Conservation (phyloP, 2,888 invertebrate species). For the Nomada fabriciana region DNA sequence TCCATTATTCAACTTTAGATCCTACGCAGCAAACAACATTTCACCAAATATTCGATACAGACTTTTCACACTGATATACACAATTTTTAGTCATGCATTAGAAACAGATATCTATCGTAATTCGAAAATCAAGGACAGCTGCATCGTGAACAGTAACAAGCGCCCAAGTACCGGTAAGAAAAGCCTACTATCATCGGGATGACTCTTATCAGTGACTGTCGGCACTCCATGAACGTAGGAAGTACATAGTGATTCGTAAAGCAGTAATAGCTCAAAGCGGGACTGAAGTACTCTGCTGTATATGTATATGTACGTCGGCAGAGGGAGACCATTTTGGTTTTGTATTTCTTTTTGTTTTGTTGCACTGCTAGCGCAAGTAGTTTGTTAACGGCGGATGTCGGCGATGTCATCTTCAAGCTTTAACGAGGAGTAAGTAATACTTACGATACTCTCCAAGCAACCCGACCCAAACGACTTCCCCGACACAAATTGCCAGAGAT, state of each 20-base stretch:
- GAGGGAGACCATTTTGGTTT: constrained; percentile 53
- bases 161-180: constrained; percentile 25
- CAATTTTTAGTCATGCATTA: too few relatives aligned
- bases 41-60: too few relatives aligned
- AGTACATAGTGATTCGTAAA: constrained; percentile 51
- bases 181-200: constrained; percentile 56
- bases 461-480: constrained; percentile 29
- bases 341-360: constrained; percentile 33
- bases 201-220: constrained; percentile 65
- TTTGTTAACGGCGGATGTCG: constrained; percentile 57
- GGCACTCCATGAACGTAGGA: constrained; percentile 53
- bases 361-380: constrained; percentile 57
- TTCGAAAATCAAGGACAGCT: background rate
- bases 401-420: constrained; percentile 54
- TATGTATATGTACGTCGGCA: constrained; percentile 53
- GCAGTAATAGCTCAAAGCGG: constrained; percentile 57
- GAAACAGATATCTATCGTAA: too few relatives aligned
- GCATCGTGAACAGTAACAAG: background rate
- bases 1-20: too few relatives aligned
- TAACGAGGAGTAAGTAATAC: constrained; percentile 68
- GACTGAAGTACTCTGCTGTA: constrained; percentile 16
- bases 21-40: too few relatives aligned
- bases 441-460: constrained; percentile 34
- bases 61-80: too few relatives aligned
- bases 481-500: constrained; percentile 31